Evolutionary conservation across 2,888 invertebrate genomes (phyloP).

Genomic region (Aquatica leii): DNA sequence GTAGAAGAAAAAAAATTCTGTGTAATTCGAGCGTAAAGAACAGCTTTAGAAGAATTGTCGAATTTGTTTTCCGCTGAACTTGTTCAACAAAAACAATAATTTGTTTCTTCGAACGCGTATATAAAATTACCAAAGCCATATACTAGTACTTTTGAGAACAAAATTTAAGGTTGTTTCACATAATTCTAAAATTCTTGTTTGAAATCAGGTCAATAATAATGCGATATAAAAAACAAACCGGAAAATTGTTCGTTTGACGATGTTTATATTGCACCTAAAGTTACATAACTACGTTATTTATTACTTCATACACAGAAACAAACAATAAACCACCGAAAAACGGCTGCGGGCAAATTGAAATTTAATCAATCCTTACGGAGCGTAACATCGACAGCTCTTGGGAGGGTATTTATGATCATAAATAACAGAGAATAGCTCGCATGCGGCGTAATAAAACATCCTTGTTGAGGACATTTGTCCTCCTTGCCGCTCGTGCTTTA

Average conservation of each 20-base stretch:
- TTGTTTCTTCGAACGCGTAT: too few relatives aligned
- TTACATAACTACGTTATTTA: slow-evolving; percentile 28
- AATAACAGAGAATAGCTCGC: slow-evolving; percentile 39
- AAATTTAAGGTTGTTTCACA: too few relatives aligned
- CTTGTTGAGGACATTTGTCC: slow-evolving; percentile 39
- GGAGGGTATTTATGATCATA: slow-evolving; percentile 39
- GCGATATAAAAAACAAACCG: slow-evolving; percentile 13
- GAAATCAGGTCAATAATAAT: slow-evolving; percentile 7
- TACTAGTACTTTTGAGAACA: too few relatives aligned
- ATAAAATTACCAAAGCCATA: too few relatives aligned
- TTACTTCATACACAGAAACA: slow-evolving; percentile 37
- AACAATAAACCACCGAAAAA: slow-evolving; percentile 37
- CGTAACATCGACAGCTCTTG: slow-evolving; percentile 38
- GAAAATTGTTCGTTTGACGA: slow-evolving; percentile 16
- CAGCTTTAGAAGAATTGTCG: too few relatives aligned
- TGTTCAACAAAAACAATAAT: too few relatives aligned
- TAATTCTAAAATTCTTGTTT: too few relatives aligned
- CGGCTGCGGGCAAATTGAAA: slow-evolving; percentile 39
- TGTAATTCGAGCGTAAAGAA: too few relatives aligned
- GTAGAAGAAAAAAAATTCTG: too few relatives aligned
- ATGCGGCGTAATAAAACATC: slow-evolving; percentile 39
- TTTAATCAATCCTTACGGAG: slow-evolving; percentile 39
- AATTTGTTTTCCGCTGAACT: too few relatives aligned
- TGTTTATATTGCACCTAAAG: slow-evolving; percentile 20
- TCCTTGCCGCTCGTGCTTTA: slow-evolving; percentile 30